Evolutionary conservation across 2,797 vertebrate genomes (phyloP), one percentile per base, ranked within the genome.

Genomic region (Benthosema pterotum): DNA sequence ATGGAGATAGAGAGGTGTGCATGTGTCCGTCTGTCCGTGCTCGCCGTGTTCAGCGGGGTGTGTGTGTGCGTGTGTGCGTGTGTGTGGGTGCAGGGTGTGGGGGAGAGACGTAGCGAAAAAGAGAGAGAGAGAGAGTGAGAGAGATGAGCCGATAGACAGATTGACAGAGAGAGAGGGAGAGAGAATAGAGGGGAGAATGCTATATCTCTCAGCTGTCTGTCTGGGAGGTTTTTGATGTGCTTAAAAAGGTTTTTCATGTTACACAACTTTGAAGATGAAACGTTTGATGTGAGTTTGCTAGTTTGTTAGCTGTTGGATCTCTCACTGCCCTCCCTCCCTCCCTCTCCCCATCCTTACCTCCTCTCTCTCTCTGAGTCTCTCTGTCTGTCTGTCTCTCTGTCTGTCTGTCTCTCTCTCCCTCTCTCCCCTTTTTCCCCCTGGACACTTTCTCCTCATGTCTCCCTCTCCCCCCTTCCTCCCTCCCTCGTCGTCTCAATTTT

Each of bases 181-280:
- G 83, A 70, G 73, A 64, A 48, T 85, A 76, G 81, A 80, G 57
- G 67, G 74, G 77, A 77, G 72, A 81, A 86, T 80, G 84, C 87
- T 79, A 83, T 87, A 83, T 87, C 79, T 71, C 74, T 85, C 80
- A 74, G 78, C 83, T 83, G 79, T 87, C 83, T 83, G 79, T 87
- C 86, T 86, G 71, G 62, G 60, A 72, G 60, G 71, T 82, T 77
- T 88, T 89, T 87, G 86, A 90, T 87, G 84, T 85, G 75, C 77
- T 86, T 87, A 87, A 88, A 85, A 86, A 71, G 77, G 64, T 72
- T 88, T 89, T 90, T 90, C 77, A 84, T 83, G 83, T 88, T 87
- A 80, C 32, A 65, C 83, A 91, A 90, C 88, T 90, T 91, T 92
- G 90, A 93, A 91, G 88, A 79, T 64, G 58, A 74, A 49, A 61